Percentiles rank a stretch among this genome's conserved stretches.
phyloP scores from a whole-genome alignment of 2,888 invertebrate genomes.

The Cryptocephalus primarius region DNA sequence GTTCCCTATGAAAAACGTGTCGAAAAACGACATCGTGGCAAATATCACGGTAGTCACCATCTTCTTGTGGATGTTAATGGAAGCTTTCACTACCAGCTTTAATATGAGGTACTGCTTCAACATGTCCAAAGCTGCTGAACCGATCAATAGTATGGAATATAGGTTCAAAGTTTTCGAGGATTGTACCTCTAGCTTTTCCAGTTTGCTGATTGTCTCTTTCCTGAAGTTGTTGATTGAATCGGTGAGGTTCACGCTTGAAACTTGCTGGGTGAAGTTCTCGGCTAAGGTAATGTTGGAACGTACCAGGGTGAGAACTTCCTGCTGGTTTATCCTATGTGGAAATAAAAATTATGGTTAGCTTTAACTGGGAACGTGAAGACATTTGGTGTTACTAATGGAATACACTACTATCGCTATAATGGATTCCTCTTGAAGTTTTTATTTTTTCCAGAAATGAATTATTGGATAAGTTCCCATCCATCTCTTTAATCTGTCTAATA shows the following conservation, averaged over 20 bases:
- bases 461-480: too few species aligned
- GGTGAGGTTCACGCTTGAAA: background rate
- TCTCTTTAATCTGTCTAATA: too few species aligned
- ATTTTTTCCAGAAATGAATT: too few species aligned
- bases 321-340: too few species aligned
- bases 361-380: too few species aligned
- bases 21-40: constrained; percentile 25
- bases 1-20: constrained; percentile 25
- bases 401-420: too few species aligned
- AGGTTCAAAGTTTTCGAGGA: constrained; percentile 14
- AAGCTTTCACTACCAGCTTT: constrained; percentile 18
- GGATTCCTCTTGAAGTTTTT: too few species aligned
- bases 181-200: constrained; percentile 7
- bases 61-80: constrained; percentile 21
- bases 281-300: too few species aligned
- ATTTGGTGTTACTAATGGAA: too few species aligned
- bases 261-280: too few species aligned
- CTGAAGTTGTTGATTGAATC: background rate
- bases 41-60: constrained; percentile 21
- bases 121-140: constrained; percentile 18
- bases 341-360: too few species aligned
- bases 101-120: constrained; percentile 19
- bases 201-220: constrained; percentile 4
- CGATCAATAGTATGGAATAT: constrained; percentile 20
- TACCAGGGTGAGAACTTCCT: too few species aligned